phyloP scores from a whole-genome alignment of 2,797 vertebrate species.

The Hydrolagus colliei region DNA sequence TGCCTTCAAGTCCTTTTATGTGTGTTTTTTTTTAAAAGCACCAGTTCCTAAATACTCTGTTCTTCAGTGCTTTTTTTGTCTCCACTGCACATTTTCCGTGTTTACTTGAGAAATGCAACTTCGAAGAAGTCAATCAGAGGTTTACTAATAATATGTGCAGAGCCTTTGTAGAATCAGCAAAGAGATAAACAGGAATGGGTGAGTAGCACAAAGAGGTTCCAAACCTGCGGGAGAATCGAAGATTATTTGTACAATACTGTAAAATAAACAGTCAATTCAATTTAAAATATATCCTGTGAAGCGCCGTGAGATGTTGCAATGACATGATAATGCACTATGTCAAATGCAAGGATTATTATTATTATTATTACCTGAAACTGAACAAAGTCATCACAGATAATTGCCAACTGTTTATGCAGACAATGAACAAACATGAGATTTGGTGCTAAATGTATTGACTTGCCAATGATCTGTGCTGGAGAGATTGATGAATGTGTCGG shows the following conservation, averaged over 20 bases:
- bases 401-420: neutral
- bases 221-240: conserved; percentile 56
- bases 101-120: conserved; percentile 54
- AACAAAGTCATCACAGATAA: neutral
- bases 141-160: conserved; percentile 69
- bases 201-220: conserved; percentile 57
- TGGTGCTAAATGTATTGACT: too few species aligned
- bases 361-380: neutral
- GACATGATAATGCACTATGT: too few species aligned
- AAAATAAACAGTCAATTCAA: too few species aligned
- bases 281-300: too few species aligned
- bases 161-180: conserved; percentile 75
- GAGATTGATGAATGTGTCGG: too few species aligned
- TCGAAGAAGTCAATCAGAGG: conserved; percentile 59
- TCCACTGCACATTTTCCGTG: conserved; percentile 43
- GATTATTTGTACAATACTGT: neutral
- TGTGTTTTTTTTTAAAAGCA: conserved; percentile 48
- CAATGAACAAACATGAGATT: neutral
- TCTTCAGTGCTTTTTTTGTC: conserved; percentile 35
- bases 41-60: conserved; percentile 25
- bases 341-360: too few species aligned
- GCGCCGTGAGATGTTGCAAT: too few species aligned
- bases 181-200: conserved; percentile 64
- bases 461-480: too few species aligned
- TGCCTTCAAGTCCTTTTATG: conserved; percentile 49